Percentiles rank a stretch among this genome's conserved stretches.
Evolutionary conservation across 2,888 invertebrate genomes (phyloP).

Genomic region (Drosophila gaucha): DNA sequence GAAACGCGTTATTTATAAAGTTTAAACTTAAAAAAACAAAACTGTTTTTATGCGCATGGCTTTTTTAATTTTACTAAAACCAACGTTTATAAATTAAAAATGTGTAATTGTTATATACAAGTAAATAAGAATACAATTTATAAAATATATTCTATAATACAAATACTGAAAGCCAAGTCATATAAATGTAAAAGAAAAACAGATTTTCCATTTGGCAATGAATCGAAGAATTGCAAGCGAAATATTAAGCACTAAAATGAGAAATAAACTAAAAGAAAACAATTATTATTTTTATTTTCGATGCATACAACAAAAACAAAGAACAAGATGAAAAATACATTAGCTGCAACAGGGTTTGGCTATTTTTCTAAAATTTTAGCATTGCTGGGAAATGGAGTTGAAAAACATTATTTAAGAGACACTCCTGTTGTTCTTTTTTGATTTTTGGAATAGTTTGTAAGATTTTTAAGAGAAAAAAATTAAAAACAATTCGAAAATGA

Average conservation of each 20-base stretch:
- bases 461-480: constrained; percentile 19
- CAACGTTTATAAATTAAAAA: constrained; percentile 47
- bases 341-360: constrained; percentile 12
- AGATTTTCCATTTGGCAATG: constrained; percentile 39
- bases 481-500: constrained; percentile 32
- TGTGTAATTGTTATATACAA: constrained; percentile 62
- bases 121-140: constrained; percentile 32
- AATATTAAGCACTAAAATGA: constrained; percentile 44
- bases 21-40: constrained; percentile 37
- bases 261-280: constrained; percentile 35
- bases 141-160: constrained; percentile 37
- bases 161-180: constrained; percentile 57
- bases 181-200: constrained; percentile 35
- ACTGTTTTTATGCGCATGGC: constrained; percentile 52
- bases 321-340: not conserved
- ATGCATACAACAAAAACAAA: constrained; percentile 4
- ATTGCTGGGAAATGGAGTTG: not conserved
- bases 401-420: constrained; percentile 7
- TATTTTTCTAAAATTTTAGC: constrained; percentile 33
- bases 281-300: constrained; percentile 10
- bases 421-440: constrained; percentile 12
- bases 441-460: constrained; percentile 33
- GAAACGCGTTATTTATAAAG: constrained; percentile 54
- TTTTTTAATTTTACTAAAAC: constrained; percentile 54
- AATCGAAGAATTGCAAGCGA: constrained; percentile 41